phyloP scores from a whole-genome alignment of 2,888 invertebrate genomes.

The Neria commutata region DNA sequence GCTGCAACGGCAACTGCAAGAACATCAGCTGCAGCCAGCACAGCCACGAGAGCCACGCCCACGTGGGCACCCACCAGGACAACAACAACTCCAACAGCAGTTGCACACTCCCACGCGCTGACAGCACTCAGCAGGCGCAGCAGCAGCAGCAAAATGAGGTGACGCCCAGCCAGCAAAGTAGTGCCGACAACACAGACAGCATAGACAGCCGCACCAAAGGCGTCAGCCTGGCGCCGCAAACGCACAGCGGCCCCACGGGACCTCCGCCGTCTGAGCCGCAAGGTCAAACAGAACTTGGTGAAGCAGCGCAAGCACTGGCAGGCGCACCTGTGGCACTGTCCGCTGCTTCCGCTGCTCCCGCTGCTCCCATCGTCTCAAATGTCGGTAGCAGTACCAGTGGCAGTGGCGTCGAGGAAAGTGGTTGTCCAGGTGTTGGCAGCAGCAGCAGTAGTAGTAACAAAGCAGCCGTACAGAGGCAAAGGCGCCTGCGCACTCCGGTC shows the following conservation, averaged over 20 bases:
- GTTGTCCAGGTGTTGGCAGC: constrained; percentile 44
- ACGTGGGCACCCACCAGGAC: constrained; percentile 22
- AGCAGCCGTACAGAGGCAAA: constrained; percentile 69
- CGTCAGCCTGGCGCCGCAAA: constrained; percentile 61
- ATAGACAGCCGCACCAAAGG: constrained; percentile 62
- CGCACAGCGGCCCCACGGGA: constrained; percentile 63
- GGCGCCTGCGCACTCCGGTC: constrained; percentile 80
- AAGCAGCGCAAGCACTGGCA: not conserved
- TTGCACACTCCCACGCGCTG: constrained; percentile 39
- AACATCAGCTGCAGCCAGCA: constrained; percentile 46
- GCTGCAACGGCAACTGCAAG: constrained; percentile 48
- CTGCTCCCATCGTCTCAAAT: constrained; percentile 17
- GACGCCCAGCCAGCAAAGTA: constrained; percentile 5
- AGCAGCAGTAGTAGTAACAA: constrained; percentile 61
- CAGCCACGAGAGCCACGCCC: constrained; percentile 27
- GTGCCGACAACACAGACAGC: constrained; percentile 49
- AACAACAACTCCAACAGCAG: constrained; percentile 32
- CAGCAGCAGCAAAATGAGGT: constrained; percentile 33
- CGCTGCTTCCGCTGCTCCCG: not conserved
- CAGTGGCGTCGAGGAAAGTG: constrained; percentile 19
- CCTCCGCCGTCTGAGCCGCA: constrained; percentile 47
- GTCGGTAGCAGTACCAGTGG: constrained; percentile 15
- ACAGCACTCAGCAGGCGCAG: constrained; percentile 42
- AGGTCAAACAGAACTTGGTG: not conserved
- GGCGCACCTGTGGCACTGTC: not conserved